A percentile compares a stretch with the other conserved stretches of the same genome.
These are phyloP conservation scores for Limnothrissa miodon DNA, from an alignment of 2,113 vertebrate species.

Conservation along the genomic window DNA sequence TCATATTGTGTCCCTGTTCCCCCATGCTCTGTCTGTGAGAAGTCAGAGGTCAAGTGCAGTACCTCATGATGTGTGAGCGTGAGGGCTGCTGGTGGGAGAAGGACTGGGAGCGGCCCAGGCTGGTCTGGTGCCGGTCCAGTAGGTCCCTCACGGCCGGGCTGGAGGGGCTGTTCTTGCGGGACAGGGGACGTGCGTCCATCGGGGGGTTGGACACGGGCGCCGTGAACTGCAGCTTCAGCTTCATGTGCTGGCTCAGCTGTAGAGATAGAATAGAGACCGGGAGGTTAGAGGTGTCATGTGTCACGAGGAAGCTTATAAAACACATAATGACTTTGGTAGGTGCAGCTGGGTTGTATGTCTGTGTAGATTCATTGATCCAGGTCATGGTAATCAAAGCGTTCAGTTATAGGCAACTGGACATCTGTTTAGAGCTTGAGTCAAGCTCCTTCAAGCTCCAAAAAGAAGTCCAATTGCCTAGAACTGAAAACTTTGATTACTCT, in stretches of 20 bases:
- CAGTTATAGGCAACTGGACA: no score
- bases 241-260: conserved; percentile 95
- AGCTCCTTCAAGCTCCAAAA: no score
- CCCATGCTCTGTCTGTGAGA: no score
- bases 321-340: background rate
- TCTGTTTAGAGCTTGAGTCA: no score
- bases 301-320: background rate
- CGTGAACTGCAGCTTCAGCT: conserved; percentile 92
- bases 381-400: no score
- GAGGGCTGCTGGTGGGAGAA: conserved; percentile 94
- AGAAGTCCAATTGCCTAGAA: no score
- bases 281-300: no score
- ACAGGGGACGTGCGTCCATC: conserved; percentile 80
- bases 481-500: no score
- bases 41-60: background rate
- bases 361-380: no score
- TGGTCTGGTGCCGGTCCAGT: conserved; percentile 74
- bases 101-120: conserved; percentile 87
- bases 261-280: no score
- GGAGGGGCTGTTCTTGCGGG: conserved; percentile 86
- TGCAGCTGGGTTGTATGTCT: no score
- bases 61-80: conserved; percentile 92
- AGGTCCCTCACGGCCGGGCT: conserved; percentile 87
- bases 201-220: conserved; percentile 84
- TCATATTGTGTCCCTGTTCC: no score